Evolutionary conservation across 2,797 vertebrate genomes (phyloP), one percentile per base, ranked within the genome.

Genomic region (Poeciliopsis gracilis): DNA sequence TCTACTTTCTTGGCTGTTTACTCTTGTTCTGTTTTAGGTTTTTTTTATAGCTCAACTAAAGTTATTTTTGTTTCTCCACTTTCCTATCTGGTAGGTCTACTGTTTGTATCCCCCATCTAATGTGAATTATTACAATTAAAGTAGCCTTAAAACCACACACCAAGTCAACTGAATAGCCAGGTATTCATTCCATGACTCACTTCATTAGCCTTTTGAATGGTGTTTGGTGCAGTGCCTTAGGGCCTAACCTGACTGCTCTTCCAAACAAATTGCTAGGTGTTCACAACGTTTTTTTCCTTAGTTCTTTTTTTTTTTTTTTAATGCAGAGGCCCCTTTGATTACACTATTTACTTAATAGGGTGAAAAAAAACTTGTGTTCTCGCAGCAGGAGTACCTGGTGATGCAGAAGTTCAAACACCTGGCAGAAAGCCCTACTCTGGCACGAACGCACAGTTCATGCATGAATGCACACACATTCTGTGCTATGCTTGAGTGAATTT

Each of bases 191-290:
- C 77, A 74, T 73, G 79, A 78, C 83, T 90, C 59, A 38, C 88
- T 83, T 72, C 83, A 78, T 91, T 80, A 78, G 87, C 79, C 84
- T 67, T 90, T 82, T 91, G 84, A 86, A 92, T 90, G 90, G 91
- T 93, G 92, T 90, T 94, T 72, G 72, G 76, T 83, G 86, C 77
- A 77, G 73, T 61, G 93, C 95, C 95, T 92, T 74, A 84, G 91
- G 95, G 93, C 90, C 88, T 70, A 89, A 88, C 92, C 92, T 91
- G 92, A 84, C 92, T 93, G 88, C 88, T 94, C 91, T 86, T 93
- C 91, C 89, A 92, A 95, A 95, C 95, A 95, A 96, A 96, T 95
- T 95, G 95, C 90, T 94, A 84, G 88, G 91, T 93, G 93, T 95
- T 95, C 90, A 90, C 92, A 87, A 90, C 92, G 77, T 88, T 95